A percentile compares a stretch with the other conserved stretches of the same genome.
Evolutionary conservation across 1,140 invertebrate genomes (phyloP).

Genomic region (Cataglyphis hispanica): DNA sequence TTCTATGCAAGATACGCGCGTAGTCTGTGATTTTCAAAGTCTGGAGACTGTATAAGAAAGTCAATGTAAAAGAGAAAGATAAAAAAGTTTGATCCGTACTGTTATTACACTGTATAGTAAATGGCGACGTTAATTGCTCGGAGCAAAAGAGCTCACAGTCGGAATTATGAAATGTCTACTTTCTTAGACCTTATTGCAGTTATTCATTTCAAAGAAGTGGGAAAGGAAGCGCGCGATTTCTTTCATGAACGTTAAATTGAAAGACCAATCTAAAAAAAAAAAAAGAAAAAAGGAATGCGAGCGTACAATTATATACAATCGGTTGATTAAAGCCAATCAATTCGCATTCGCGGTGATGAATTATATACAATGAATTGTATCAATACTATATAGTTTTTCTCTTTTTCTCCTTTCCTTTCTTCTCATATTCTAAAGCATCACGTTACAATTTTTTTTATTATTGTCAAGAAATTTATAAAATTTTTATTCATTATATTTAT

Average conservation of each 20-base stretch:
- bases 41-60: background rate
- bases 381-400: background rate
- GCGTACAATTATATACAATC: constrained; percentile 30
- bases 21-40: constrained; percentile 16
- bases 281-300: background rate
- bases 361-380: background rate
- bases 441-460: no score
- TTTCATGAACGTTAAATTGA: constrained; percentile 17
- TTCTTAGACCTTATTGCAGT: constrained; percentile 7
- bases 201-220: constrained; percentile 32
- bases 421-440: no score
- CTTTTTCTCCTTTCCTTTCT: background rate
- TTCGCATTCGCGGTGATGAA: constrained; percentile 23
- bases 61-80: constrained; percentile 24
- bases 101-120: constrained; percentile 10
- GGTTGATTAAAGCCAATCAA: constrained; percentile 40
- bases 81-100: constrained; percentile 39
- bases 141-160: background rate
- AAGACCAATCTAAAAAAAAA: constrained; percentile 7
- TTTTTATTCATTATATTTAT: no score
- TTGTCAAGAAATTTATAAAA: no score
- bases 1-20: background rate
- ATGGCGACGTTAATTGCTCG: constrained; percentile 40
- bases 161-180: constrained; percentile 29
- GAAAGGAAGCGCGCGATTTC: constrained; percentile 6